These are phyloP conservation scores for Psilopogon haemacephalus DNA, from an alignment of 2,113 vertebrate genomes.

Conservation along the genomic window DNA sequence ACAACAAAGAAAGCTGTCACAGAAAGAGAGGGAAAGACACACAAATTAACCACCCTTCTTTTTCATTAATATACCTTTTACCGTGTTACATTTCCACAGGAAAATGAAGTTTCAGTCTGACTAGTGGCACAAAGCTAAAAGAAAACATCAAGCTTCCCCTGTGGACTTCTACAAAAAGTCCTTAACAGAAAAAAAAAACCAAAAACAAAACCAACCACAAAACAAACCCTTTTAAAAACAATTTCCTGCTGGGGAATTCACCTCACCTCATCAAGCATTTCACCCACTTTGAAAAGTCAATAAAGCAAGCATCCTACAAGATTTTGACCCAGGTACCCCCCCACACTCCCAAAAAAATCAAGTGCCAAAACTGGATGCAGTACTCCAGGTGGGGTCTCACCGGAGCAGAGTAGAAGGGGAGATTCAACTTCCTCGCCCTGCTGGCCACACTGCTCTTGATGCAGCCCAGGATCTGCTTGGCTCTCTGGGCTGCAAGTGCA, in stretches of 20 bases:
- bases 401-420: no score
- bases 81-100: not conserved
- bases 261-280: not conserved
- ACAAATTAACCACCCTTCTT: not conserved
- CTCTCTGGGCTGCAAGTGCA: no score
- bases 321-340: not conserved
- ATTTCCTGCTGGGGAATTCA: slow-evolving; percentile 8
- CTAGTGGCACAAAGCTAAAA: not conserved
- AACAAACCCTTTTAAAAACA: not conserved
- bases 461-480: no score
- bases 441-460: no score
- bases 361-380: no score
- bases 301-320: not conserved
- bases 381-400: no score
- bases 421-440: no score
- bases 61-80: not conserved
- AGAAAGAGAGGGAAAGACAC: not conserved
- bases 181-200: not conserved
- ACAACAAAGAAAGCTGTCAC: not conserved
- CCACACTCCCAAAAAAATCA: not conserved
- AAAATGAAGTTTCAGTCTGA: slow-evolving; percentile 35
- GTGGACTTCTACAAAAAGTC: slow-evolving; percentile 31
- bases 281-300: not conserved
- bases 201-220: not conserved
- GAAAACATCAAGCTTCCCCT: not conserved